Base-by-base conservation (phyloP, 2,888 invertebrate species). In the Nipponacmea schrenckii region DNA sequence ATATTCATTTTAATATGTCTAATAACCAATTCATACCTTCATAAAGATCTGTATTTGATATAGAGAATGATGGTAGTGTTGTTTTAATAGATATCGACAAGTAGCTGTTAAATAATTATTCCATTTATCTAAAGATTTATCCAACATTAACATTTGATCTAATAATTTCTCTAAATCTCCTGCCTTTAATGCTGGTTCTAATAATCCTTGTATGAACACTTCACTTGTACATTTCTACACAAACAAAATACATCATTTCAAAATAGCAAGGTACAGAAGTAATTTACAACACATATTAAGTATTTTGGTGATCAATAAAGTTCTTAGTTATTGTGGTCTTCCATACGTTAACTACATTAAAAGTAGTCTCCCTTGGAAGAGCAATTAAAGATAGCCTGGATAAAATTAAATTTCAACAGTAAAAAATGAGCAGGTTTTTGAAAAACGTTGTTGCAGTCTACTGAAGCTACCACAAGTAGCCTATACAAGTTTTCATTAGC, bases 11-110 rank as follows among this genome's bases (percentile, higher is more conserved):
- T 1, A 39, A 39, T 39, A 39, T 39, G 8, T 1, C 39, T 39
- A 10, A 39, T 2, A 39, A 39, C 4, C 39, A 8, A 39, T 1
- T 7, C 39, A 39, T 69, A 88, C 89, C 87, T 89, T 89, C 88
- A 89, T 89, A 73, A 88, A 89, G 24, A 89, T 76, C 76, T 90
- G 90, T 46, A 89, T 79, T 65, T 87, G 84, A 74, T 90, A 88
- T 48, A 90, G 82, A 5, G 85, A 81, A 73, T 88, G 79, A 68
- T 84, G 83, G 45, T 83, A 81, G 64, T 80, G 81, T 27, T 83
- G 77, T 65, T 86, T 84, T 63, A 86, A 78, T 50, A 89, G 78
- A 77, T 88, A 82, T 67, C 84, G 81, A 76, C 89, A 89, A 1
- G 84, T 80, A 4, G 87, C 83, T 8, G 86, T 85, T 67, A 89